phyloP scores from a whole-genome alignment of 2,113 vertebrate genomes.

The Sakesphorus luctuosus region DNA sequence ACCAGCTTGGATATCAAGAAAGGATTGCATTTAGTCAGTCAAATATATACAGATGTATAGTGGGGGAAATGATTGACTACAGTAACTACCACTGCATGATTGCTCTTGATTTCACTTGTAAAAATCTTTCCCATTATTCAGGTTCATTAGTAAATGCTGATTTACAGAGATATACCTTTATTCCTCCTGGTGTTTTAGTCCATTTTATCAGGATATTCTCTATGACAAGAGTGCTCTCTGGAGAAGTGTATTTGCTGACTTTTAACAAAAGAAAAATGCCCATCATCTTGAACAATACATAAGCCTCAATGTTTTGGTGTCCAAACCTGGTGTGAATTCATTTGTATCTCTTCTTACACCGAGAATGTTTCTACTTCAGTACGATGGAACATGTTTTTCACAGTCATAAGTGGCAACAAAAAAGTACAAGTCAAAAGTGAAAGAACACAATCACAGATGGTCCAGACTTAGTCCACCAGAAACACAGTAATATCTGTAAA shows the following conservation, averaged over 20 bases:
- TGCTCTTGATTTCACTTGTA: not conserved
- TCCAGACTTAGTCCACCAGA: not conserved
- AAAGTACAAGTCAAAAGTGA: not conserved
- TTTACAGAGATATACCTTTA: not conserved
- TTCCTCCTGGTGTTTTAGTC: not conserved
- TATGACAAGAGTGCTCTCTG: not conserved
- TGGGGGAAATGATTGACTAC: not conserved
- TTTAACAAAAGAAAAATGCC: not conserved
- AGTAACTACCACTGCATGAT: not conserved
- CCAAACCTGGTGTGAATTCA: not conserved
- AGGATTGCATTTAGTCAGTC: not conserved
- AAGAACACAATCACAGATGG: not conserved
- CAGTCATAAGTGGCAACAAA: not conserved
- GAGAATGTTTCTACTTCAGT: not conserved
- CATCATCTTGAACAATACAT: not conserved
- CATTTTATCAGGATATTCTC: not conserved
- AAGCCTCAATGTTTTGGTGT: not conserved
- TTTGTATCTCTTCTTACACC: not conserved
- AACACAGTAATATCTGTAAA: not conserved
- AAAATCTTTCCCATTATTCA: not conserved
- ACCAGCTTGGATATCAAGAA: not conserved
- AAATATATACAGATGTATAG: not conserved
- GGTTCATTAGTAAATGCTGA: not conserved
- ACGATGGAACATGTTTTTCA: not conserved
- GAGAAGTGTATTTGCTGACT: slow-evolving; percentile 12